Evolutionary conservation across 2,113 vertebrate species (phyloP).

Genomic region (Numenius arquata): DNA sequence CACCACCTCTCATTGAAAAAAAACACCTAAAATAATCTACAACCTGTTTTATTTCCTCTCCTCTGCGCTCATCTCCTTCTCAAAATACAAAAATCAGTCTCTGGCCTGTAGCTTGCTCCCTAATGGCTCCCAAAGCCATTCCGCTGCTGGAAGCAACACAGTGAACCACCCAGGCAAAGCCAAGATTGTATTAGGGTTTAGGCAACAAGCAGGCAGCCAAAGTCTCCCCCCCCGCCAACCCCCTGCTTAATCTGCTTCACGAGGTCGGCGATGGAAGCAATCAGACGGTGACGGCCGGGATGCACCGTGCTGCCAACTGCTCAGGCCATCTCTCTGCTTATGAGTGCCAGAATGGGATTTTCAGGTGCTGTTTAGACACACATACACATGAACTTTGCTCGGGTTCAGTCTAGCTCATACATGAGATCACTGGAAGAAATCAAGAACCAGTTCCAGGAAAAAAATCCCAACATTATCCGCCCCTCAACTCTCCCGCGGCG

Average conservation of each 20-base stretch:
- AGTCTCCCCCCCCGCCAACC: neutral
- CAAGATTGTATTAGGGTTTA: conserved; percentile 25
- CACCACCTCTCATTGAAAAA: conserved; percentile 3
- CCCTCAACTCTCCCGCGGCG: accelerated
- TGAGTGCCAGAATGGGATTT: neutral
- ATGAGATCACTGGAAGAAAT: conserved; percentile 30
- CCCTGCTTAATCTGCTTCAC: neutral
- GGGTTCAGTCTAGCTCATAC: neutral
- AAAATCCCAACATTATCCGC: neutral
- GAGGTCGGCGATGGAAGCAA: neutral
- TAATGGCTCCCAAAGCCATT: neutral
- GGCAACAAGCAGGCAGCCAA: conserved; percentile 11
- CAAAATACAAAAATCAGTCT: neutral
- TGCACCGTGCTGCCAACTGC: accelerated
- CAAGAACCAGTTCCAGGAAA: conserved; percentile 4
- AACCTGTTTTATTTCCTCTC: conserved; percentile 37
- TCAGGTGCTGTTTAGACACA: neutral
- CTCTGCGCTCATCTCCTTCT: neutral
- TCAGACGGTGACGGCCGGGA: accelerated
- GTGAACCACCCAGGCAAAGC: neutral
- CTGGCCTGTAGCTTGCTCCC: neutral
- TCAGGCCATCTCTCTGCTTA: neutral
- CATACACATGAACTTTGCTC: neutral
- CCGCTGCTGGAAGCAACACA: neutral
- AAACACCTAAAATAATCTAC: conserved; percentile 19